Conservation (phyloP, 2,797 vertebrate genomes). For the Trachurus trachurus region DNA sequence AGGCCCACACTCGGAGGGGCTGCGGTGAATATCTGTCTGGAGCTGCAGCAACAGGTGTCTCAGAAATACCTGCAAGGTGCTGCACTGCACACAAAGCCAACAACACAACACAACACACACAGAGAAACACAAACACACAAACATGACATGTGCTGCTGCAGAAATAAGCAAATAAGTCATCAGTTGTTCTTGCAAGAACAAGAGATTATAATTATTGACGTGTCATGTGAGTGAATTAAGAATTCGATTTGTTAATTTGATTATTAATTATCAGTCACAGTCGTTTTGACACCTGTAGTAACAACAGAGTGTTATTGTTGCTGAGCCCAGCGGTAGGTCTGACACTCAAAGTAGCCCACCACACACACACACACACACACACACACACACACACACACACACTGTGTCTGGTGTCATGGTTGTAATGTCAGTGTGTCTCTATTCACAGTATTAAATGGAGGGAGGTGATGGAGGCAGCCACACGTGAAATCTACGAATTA, state of each 20-base stretch:
- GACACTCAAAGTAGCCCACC: constrained; percentile 49
- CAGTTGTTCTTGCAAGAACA: no score
- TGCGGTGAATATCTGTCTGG: constrained; percentile 20
- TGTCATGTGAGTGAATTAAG: not conserved
- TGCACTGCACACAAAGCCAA: not conserved
- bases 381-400: constrained; percentile 19
- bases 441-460: constrained; percentile 76
- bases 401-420: constrained; percentile 13
- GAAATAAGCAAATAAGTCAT: no score
- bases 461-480: constrained; percentile 75
- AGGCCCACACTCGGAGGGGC: not conserved
- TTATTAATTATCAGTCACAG: constrained; percentile 20
- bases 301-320: constrained; percentile 17
- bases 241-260: constrained; percentile 10
- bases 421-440: constrained; percentile 70
- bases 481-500: constrained; percentile 87
- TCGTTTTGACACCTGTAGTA: constrained; percentile 27
- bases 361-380: constrained; percentile 19
- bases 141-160: no score
- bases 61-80: constrained; percentile 42
- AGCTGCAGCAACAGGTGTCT: constrained; percentile 53
- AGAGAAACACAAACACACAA: no score
- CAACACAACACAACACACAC: not conserved
- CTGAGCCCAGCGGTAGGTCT: constrained; percentile 33
- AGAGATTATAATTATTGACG: no score